These are phyloP conservation scores for Kryptolebias ocellatus DNA, from an alignment of 2,797 vertebrate genomes.

Conservation along the genomic window DNA sequence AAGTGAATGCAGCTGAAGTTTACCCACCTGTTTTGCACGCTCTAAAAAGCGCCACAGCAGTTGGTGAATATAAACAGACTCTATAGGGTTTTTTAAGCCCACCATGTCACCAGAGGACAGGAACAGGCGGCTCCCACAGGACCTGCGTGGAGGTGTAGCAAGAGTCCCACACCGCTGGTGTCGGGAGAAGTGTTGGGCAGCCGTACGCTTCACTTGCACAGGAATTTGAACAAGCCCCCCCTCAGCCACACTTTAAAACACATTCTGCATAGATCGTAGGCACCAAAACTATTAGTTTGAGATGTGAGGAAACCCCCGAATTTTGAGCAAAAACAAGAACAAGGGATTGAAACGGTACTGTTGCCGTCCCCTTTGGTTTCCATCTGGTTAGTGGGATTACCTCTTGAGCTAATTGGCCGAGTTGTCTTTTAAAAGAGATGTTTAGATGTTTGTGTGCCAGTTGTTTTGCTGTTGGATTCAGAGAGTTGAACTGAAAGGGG, in stretches of 20 bases:
- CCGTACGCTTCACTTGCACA: constrained; percentile 26
- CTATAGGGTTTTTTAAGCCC: constrained; percentile 75
- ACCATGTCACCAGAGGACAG: constrained; percentile 66
- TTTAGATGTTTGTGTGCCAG: constrained; percentile 80
- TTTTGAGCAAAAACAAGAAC: constrained; percentile 36
- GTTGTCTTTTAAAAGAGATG: constrained; percentile 68
- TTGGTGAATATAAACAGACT: constrained; percentile 81
- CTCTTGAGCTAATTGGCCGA: constrained; percentile 68
- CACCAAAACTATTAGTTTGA: constrained; percentile 3
- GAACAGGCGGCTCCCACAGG: constrained; percentile 60
- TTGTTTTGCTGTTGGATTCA: constrained; percentile 75
- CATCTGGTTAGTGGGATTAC: constrained; percentile 70
- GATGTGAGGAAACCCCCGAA: constrained; percentile 1
- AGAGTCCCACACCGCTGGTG: constrained; percentile 44
- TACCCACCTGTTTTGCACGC: constrained; percentile 90
- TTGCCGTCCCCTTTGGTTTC: constrained; percentile 52
- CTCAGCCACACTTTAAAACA: constrained; percentile 18
- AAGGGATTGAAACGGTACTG: constrained; percentile 40
- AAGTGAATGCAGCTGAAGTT: constrained; percentile 88
- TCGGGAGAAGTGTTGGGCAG: constrained; percentile 34
- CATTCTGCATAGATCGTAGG: constrained; percentile 8
- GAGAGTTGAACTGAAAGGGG: constrained; percentile 55
- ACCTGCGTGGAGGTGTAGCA: constrained; percentile 53
- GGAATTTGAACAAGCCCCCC: constrained; percentile 31
- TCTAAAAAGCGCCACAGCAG: constrained; percentile 77